Percentiles rank a stretch among this genome's conserved stretches.
These are phyloP conservation scores for Andrena bucephala DNA, from an alignment of 2,888 invertebrate genomes.

Conservation along the genomic window DNA sequence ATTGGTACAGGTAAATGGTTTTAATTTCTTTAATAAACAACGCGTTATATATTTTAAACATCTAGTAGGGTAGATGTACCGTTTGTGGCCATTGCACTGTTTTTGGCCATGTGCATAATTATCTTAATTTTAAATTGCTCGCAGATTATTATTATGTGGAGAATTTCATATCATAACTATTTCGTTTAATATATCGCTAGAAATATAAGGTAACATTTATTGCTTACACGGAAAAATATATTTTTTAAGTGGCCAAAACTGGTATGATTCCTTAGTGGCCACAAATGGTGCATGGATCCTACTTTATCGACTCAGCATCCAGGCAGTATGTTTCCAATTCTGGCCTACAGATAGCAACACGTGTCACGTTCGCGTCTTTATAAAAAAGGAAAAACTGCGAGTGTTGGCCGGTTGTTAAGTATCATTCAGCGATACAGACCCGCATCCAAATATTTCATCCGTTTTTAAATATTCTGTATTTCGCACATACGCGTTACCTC, in stretches of 20 bases:
- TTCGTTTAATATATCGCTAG: no score
- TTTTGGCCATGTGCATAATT: no score
- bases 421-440: not conserved
- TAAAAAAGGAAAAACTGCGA: not conserved
- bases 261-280: no score
- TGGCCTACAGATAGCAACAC: not conserved
- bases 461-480: not conserved
- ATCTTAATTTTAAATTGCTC: no score
- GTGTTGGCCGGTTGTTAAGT: not conserved
- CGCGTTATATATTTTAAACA: not conserved
- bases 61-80: not conserved
- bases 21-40: constrained; percentile 4
- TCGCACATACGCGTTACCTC: no score
- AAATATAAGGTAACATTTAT: no score
- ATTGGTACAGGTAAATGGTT: not conserved
- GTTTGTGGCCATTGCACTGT: no score
- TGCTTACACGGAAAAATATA: no score
- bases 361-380: not conserved
- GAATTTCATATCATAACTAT: no score
- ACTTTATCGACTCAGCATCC: not conserved
- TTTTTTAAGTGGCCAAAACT: no score
- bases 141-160: no score
- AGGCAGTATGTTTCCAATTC: not conserved
- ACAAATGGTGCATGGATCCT: no score
- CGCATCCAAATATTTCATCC: not conserved